Evolutionary conservation across 2,797 vertebrate species (phyloP).

Genomic region (Sebastolobus altivelis): DNA sequence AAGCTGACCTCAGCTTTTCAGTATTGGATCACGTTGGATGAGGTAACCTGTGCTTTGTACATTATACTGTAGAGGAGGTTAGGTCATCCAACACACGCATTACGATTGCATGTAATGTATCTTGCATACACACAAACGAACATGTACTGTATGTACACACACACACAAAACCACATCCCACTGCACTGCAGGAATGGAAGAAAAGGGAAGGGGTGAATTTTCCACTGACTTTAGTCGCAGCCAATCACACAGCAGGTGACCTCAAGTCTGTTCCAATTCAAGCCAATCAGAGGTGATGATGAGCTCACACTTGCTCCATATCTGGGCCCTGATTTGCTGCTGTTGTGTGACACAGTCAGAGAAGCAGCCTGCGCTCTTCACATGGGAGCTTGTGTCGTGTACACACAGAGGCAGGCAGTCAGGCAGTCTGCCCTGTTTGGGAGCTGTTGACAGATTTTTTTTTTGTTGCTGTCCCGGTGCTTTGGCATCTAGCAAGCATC

Average conservation of each 20-base stretch:
- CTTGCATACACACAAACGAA: slow-evolving; percentile 7
- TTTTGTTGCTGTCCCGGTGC: slow-evolving; percentile 85
- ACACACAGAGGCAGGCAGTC: slow-evolving; percentile 62
- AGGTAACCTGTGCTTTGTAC: slow-evolving; percentile 65
- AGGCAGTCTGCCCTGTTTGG: slow-evolving; percentile 88
- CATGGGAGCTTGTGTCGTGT: slow-evolving; percentile 84
- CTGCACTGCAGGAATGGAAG: slow-evolving; percentile 65
- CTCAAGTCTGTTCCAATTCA: slow-evolving; percentile 60
- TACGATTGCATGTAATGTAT: not conserved
- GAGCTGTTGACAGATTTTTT: slow-evolving; percentile 87
- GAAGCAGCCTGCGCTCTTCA: slow-evolving; percentile 78
- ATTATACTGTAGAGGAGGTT: slow-evolving; percentile 48
- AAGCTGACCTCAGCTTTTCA: slow-evolving; percentile 62
- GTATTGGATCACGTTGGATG: slow-evolving; percentile 61
- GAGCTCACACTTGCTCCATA: slow-evolving; percentile 71
- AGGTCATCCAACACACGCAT: not conserved
- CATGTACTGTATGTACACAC: slow-evolving; percentile 8
- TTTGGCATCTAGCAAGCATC: slow-evolving; percentile 74
- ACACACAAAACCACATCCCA: slow-evolving; percentile 28
- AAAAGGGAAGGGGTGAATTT: slow-evolving; percentile 62
- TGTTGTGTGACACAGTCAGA: slow-evolving; percentile 74
- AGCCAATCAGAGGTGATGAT: slow-evolving; percentile 86
- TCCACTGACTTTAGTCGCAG: slow-evolving; percentile 62
- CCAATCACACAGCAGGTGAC: slow-evolving; percentile 86
- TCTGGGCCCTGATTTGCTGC: slow-evolving; percentile 85